Base-by-base conservation (phyloP, 2,797 vertebrate species). In the Scomberomorus guttatus region DNA sequence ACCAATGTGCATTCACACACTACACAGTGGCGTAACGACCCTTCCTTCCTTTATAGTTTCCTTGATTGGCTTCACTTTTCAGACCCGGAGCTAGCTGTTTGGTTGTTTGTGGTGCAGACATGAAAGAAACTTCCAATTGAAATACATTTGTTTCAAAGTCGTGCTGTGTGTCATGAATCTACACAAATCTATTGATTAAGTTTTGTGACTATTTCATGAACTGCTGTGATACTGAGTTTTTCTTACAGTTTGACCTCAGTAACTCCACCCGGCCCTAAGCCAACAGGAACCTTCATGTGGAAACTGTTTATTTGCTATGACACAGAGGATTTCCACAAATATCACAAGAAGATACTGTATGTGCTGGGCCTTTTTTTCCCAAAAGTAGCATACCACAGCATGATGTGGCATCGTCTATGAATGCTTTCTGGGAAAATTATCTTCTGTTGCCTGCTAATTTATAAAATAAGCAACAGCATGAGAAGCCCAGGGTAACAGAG, bases 291-390 rank as follows among this genome's bases (percentile, higher is more conserved):
- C 54, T 83, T 75, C 4, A 66, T 54, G 68, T 80, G 64, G 60
- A 70, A 68, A 70, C 22, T 10, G 67, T 64, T 78, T 77, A 72
- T 86, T 86, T 82, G 66, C 68, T 37, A 0, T 9, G 14, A 74
- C 42, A 44, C 46, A 11, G 32, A 85, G 20, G 46, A 57, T 74
- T 77, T 39, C 88, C 65, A 58, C 74, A 87, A 86, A 86, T 83
- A 87, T 85, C 85, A 77, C 80, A 71, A 81, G 67, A 58, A 69
- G 69, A 81, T 46, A 44, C 58, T 77, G 50, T 75, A 60, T 82
- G 75, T 63, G 61, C 65, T 55, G 1, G 11, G 9, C 9, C 25
- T 60, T 34, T 18, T 54, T 63, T 52, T 17, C 9, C 2, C 10
- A 61, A 39, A 67, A 67, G 55, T 37, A 61, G 32, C 8, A 14